These are phyloP conservation scores for Ariolimax columbianus DNA, from an alignment of 2,888 invertebrate species.

Conservation along the genomic window DNA sequence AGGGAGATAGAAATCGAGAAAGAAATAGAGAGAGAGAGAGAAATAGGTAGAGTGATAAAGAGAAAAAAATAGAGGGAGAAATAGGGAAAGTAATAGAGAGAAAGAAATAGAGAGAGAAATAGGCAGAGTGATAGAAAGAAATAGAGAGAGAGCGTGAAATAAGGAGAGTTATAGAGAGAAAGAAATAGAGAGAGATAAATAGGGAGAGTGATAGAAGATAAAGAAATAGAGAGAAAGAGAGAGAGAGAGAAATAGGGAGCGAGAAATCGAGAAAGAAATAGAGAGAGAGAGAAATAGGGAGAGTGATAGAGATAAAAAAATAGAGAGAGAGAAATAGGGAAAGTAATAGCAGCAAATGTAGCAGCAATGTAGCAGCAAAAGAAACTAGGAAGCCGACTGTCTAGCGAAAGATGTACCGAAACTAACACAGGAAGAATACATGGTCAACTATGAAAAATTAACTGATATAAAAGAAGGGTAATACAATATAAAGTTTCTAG, in stretches of 20 bases:
- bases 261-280: conserved; percentile 6
- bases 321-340: not conserved
- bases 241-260: not conserved
- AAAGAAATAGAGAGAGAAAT: not conserved
- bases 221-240: not conserved
- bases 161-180: too few relatives aligned
- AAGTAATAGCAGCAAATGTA: too few relatives aligned
- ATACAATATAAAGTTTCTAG: too few relatives aligned
- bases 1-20: too few relatives aligned
- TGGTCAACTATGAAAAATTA: too few relatives aligned
- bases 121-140: not conserved
- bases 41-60: not conserved
- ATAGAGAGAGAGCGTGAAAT: not conserved
- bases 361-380: too few relatives aligned
- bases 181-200: not conserved
- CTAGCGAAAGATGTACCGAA: too few relatives aligned
- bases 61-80: not conserved
- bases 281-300: not conserved
- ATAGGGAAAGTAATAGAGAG: not conserved
- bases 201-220: not conserved
- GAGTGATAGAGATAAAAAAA: not conserved
- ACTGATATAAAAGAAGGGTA: too few relatives aligned
- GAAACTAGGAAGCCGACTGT: too few relatives aligned
- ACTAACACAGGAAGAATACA: too few relatives aligned
- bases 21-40: not conserved